phyloP scores from a whole-genome alignment of 2,113 vertebrate genomes.

The Chaetodon auriga region DNA sequence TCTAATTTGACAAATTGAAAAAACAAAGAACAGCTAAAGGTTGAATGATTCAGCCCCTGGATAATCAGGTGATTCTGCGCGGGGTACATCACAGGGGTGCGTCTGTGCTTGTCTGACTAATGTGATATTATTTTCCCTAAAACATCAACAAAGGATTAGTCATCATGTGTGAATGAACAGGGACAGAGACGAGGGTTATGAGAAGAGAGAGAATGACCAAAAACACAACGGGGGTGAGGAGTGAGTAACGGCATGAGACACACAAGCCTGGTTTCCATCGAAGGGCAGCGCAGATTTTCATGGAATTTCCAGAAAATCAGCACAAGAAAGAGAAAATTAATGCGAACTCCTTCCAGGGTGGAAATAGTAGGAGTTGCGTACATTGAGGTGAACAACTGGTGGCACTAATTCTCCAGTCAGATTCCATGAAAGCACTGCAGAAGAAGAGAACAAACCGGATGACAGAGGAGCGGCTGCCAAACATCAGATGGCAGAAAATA shows the following conservation, averaged over 20 bases:
- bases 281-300: not conserved
- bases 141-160: conserved; percentile 41
- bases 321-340: not conserved
- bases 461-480: not conserved
- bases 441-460: not conserved
- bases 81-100: not conserved
- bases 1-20: not conserved
- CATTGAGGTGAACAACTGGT: too few species aligned
- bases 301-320: not conserved
- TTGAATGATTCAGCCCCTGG: conserved; percentile 19
- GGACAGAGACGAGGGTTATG: not conserved
- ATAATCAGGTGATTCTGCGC: conserved; percentile 1
- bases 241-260: not conserved
- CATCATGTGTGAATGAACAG: conserved; percentile 28
- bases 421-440: not conserved
- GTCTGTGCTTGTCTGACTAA: conserved; percentile 25
- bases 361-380: too few species aligned
- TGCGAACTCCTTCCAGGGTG: not conserved
- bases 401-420: too few species aligned
- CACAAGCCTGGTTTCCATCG: not conserved
- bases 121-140: not conserved
- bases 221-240: not conserved
- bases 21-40: not conserved
- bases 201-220: not conserved
- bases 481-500: not conserved